These are phyloP conservation scores for Calliopum simillimum DNA, from an alignment of 2,888 invertebrate species.

Conservation along the genomic window DNA sequence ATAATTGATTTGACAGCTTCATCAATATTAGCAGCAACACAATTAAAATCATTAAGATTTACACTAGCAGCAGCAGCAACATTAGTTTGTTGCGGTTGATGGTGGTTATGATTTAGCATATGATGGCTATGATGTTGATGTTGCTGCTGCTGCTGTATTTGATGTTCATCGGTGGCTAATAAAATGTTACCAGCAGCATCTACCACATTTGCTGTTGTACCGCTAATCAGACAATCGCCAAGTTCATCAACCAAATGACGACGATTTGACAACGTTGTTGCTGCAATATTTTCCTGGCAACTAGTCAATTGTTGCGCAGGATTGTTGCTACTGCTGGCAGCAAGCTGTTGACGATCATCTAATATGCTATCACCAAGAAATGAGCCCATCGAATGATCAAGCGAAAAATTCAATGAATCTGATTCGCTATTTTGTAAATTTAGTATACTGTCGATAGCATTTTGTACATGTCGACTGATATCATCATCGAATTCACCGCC, in stretches of 20 bases:
- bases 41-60: conserved; percentile 67
- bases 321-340: conserved; percentile 30
- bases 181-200: conserved; percentile 54
- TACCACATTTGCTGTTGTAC: conserved; percentile 42
- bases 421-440: conserved; percentile 73
- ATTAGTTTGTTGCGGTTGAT: conserved; percentile 46
- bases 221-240: conserved; percentile 63
- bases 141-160: conserved; percentile 48
- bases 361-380: conserved; percentile 64
- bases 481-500: conserved; percentile 71
- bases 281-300: conserved; percentile 51
- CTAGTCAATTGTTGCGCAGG: conserved; percentile 45
- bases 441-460: conserved; percentile 82
- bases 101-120: conserved; percentile 43
- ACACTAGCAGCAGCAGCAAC: conserved; percentile 51
- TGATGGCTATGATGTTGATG: conserved; percentile 49
- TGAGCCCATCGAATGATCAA: conserved; percentile 65
- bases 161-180: conserved; percentile 32
- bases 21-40: conserved; percentile 67
- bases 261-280: conserved; percentile 48
- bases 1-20: conserved; percentile 71
- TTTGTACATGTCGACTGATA: conserved; percentile 82
- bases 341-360: conserved; percentile 57
- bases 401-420: conserved; percentile 65
- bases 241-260: conserved; percentile 60